Percentiles rank a stretch among this genome's conserved stretches.
These are phyloP conservation scores for Parazoanthus atlanticus DNA, from an alignment of 92 coral and sea anemone species.

Conservation along the genomic window DNA sequence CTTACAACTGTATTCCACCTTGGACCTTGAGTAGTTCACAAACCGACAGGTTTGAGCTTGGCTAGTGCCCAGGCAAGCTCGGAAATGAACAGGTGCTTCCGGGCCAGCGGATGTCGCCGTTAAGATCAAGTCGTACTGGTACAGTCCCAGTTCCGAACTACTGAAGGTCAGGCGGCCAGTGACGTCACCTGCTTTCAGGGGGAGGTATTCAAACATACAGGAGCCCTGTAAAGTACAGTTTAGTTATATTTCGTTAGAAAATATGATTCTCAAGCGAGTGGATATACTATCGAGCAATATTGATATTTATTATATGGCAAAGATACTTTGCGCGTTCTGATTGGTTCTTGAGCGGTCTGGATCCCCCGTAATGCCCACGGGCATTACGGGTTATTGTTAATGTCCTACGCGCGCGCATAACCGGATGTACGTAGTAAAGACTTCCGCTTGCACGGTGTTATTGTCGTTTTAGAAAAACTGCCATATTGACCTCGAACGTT, in stretches of 20 bases:
- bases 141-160: constrained; percentile 94
- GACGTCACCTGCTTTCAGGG: constrained; percentile 93
- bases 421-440: too few relatives aligned
- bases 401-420: too few relatives aligned
- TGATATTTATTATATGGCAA: too few relatives aligned
- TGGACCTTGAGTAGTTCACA: constrained; percentile 91
- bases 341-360: too few relatives aligned
- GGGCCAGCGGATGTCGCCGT: constrained; percentile 98
- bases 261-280: too few relatives aligned
- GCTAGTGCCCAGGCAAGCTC: constrained; percentile 89
- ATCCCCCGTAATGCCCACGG: too few relatives aligned
- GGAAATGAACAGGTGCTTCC: constrained; percentile 96
- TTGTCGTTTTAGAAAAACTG: too few relatives aligned
- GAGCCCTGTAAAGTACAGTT: constrained; percentile 72
- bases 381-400: too few relatives aligned
- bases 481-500: too few relatives aligned
- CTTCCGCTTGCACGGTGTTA: too few relatives aligned
- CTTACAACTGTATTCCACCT: constrained; percentile 96
- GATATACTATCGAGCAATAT: too few relatives aligned
- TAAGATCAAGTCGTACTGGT: constrained; percentile 88
- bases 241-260: neutral
- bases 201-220: constrained; percentile 95
- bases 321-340: too few relatives aligned
- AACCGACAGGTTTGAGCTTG: constrained; percentile 95
- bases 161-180: constrained; percentile 88